Conservation (phyloP, 2,113 vertebrate genomes). For the Alexandromys fortis region DNA sequence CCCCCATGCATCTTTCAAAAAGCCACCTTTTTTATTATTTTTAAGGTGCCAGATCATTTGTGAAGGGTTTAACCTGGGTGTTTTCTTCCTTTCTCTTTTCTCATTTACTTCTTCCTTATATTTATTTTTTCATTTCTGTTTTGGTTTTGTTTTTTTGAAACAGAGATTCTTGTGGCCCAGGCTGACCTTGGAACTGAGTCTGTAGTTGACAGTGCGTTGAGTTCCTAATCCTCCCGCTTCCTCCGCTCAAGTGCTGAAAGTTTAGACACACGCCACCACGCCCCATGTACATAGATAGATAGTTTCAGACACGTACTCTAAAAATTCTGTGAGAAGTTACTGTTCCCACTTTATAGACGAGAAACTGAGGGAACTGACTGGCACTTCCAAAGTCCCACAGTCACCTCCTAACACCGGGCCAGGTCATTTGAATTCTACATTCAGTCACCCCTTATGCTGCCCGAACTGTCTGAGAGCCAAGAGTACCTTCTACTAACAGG, state of each 20-base stretch:
- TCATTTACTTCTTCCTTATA: not conserved
- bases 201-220: not conserved
- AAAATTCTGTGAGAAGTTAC: not conserved
- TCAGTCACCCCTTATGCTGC: not conserved
- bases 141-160: not conserved
- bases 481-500: not conserved
- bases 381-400: conserved; percentile 6
- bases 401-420: not conserved
- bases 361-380: not conserved
- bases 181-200: not conserved
- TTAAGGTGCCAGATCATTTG: not conserved
- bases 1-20: not conserved
- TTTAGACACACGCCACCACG: not conserved
- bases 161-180: not conserved
- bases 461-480: not conserved
- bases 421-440: not conserved
- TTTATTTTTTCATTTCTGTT: too few species aligned
- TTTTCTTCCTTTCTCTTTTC: not conserved
- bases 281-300: not conserved
- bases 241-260: not conserved
- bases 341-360: not conserved
- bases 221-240: not conserved
- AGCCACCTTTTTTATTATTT: not conserved
- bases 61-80: not conserved
- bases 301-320: not conserved